Percentiles rank a stretch among this genome's conserved stretches.
These are phyloP conservation scores for Acrocephalus scirpaceus DNA, from an alignment of 2,797 vertebrate genomes.

Conservation along the genomic window DNA sequence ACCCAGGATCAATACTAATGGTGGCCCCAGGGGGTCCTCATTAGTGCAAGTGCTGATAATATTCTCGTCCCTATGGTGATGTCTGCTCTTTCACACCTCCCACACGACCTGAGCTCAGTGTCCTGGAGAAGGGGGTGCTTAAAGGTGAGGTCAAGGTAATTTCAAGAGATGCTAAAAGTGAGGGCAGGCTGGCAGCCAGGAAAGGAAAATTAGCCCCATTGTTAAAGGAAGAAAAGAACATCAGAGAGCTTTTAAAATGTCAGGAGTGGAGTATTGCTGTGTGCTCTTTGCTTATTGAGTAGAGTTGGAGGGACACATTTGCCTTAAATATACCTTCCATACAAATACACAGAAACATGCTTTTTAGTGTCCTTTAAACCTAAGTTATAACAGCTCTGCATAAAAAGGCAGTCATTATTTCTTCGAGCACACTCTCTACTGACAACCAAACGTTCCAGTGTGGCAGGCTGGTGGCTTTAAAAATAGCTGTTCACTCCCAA, in stretches of 20 bases:
- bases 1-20: not conserved
- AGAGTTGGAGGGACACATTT: constrained; percentile 42
- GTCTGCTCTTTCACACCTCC: not conserved
- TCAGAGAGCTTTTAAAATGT: constrained; percentile 57
- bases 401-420: constrained; percentile 66
- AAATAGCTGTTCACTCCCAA: constrained; percentile 57
- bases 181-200: constrained; percentile 1
- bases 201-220: constrained; percentile 41
- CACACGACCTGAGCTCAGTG: not conserved
- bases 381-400: constrained; percentile 51
- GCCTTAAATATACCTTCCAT: constrained; percentile 54
- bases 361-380: constrained; percentile 62
- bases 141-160: constrained; percentile 51
- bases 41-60: not conserved
- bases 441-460: constrained; percentile 22
- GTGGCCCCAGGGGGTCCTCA: not conserved
- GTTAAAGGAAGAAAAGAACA: constrained; percentile 51
- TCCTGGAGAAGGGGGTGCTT: not conserved
- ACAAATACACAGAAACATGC: constrained; percentile 49
- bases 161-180: not conserved
- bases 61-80: not conserved
- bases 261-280: constrained; percentile 40
- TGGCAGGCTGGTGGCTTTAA: constrained; percentile 58
- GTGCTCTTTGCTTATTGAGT: constrained; percentile 44
- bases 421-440: constrained; percentile 49